Conservation (phyloP, 2,113 vertebrate genomes). For the Calonectris borealis region DNA sequence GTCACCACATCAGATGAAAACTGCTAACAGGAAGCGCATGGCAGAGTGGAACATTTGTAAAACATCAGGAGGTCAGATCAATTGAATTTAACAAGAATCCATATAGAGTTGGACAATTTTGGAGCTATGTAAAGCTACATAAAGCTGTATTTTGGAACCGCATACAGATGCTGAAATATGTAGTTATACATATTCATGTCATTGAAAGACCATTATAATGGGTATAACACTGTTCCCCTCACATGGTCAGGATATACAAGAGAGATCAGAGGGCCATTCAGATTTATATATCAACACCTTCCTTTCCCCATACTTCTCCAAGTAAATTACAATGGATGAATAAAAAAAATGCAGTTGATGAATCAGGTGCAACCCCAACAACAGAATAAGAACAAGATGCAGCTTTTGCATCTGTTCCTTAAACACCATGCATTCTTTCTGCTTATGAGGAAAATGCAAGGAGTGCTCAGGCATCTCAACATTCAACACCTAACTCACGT, state of each 20-base stretch:
- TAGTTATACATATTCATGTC: background rate
- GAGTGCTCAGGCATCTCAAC: background rate
- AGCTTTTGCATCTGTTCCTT: background rate
- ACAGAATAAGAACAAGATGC: background rate
- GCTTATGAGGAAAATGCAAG: fast-evolving
- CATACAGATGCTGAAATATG: background rate
- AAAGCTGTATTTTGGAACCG: background rate
- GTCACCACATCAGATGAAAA: background rate
- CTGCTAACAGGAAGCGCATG: background rate
- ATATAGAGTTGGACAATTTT: fast-evolving
- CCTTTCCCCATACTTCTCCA: background rate
- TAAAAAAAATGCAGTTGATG: background rate
- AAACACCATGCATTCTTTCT: background rate
- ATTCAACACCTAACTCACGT: background rate
- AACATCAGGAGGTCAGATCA: background rate
- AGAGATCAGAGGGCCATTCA: background rate
- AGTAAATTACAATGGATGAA: background rate
- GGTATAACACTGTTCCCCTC: background rate
- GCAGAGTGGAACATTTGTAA: background rate
- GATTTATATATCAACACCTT: background rate
- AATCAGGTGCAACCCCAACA: background rate
- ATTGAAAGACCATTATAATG: background rate
- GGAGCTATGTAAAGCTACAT: background rate
- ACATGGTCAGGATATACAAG: background rate
- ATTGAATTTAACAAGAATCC: background rate